Base-by-base conservation (phyloP, 2,888 invertebrate species). In the Apantesis nais region DNA sequence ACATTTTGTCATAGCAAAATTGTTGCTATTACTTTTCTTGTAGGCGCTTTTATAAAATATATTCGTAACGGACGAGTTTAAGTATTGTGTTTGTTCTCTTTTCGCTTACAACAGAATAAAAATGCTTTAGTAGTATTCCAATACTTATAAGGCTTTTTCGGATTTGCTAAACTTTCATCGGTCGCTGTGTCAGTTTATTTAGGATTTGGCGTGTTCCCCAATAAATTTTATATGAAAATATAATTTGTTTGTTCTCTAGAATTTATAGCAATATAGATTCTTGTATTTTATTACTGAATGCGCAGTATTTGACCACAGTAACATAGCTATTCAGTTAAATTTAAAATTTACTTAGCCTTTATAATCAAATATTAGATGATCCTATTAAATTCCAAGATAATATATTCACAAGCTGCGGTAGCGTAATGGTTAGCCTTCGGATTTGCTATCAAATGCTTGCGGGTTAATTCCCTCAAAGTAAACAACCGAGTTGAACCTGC, bases 1-100 rank as follows among this genome's bases (percentile, higher is more conserved):
- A 69, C 67, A 65, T 77, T 77, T 65, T 67, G 37, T 70, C 63
- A 71, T 66, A 75, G 81, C 78, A 76, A 78, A 19, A 71, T 73
- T 60, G 61, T 74, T 78, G 76, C 74, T 77, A 73, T 72, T 60
- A 72, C 58, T 74, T 80, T 77, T 71, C 29, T 48, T 63, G 72
- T 73, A 81, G 81, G 81, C 78, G 74, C 74, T 72, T 25, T 39
- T 62, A 61, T 48, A 69, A 58, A 63, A 55, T 63, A 66, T 39
- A 39, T 58, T 39, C 39, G 39, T 5, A 52, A 58, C 14, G 19
- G 12, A 55, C 19, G 39, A 66, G n/a, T 16, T 55, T 8, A 19
- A 34, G 31, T 22, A 12, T 29, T 58, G 12, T 19, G 12, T 66
- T 37, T 55, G 58, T 66, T 55, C 39, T 22, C 31, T 34, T 34